Base-by-base conservation (phyloP, 2,888 invertebrate species). In the Parelbella ahira region DNA sequence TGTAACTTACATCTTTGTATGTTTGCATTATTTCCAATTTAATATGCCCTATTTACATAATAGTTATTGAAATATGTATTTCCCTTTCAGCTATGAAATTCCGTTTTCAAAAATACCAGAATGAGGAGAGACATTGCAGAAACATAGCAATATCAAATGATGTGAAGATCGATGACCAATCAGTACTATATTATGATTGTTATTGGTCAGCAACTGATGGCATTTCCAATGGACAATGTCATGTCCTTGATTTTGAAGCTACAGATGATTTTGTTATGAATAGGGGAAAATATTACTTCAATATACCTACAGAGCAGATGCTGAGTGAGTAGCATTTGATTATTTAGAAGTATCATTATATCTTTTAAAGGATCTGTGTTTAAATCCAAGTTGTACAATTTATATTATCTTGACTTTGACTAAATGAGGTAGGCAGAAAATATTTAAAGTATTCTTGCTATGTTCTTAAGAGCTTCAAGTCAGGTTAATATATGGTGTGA, bases 31-130 rank as follows among this genome's bases (percentile, higher is more conserved):
- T n/a, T n/a, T n/a, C n/a, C n/a, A n/a, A n/a, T n/a, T n/a, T n/a
- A n/a, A n/a, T n/a, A n/a, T n/a, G n/a, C n/a, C n/a, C n/a, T n/a
- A n/a, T n/a, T n/a, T n/a, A n/a, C n/a, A n/a, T n/a, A n/a, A n/a
- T n/a, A n/a, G n/a, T n/a, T n/a, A n/a, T n/a, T n/a, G n/a, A n/a
- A n/a, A n/a, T n/a, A n/a, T n/a, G n/a, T n/a, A n/a, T n/a, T n/a
- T n/a, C n/a, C n/a, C n/a, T n/a, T n/a, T n/a, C 68, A 87, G 87
- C 72, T 1, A 86, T 87, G 86, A 75, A 76, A 32, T 86, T 87
- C 49, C 74, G 84, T 8, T 86, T 87, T 47, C 76, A 78, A 51
- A 49, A 51, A 23, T 45, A 51, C 30, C 46, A 48, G 56, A 67
- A 57, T 8, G 47, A 43, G 2, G 64, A 64, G 10, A 78, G 80